Conservation (phyloP, 2,797 vertebrate genomes). For the Centropyge bicolor region DNA sequence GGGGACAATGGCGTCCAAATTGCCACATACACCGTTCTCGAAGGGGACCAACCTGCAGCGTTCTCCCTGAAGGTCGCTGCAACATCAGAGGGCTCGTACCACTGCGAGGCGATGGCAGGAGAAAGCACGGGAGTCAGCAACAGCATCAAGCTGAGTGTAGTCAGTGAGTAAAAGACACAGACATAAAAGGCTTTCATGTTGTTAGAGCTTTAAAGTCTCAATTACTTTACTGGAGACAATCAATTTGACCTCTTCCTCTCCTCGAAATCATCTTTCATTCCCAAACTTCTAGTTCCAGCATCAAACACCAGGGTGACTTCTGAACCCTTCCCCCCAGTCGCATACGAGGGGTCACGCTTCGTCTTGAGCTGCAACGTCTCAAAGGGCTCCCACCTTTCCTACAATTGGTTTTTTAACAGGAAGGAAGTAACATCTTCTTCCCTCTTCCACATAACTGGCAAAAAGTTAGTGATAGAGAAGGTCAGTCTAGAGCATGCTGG, state of each 20-base stretch:
- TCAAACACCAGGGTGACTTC: conserved; percentile 69
- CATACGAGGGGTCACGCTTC: conserved; percentile 76
- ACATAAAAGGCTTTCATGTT: background rate
- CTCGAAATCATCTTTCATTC: background rate
- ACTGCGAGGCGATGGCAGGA: conserved; percentile 65
- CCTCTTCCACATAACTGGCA: conserved; percentile 49
- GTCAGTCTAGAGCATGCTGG: conserved; percentile 74
- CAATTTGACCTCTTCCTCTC: background rate
- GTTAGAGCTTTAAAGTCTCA: background rate
- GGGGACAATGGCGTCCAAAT: conserved; percentile 30
- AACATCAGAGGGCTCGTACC: conserved; percentile 73
- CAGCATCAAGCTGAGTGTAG: conserved; percentile 73
- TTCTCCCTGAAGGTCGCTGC: conserved; percentile 64
- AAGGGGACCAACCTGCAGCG: conserved; percentile 14
- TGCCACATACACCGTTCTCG: fast-evolving
- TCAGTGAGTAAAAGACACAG: conserved; percentile 78
- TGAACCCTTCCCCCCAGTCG: conserved; percentile 73
- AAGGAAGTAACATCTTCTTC: conserved; percentile 52
- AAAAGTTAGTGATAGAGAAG: conserved; percentile 69
- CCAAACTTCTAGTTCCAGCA: conserved; percentile 70
- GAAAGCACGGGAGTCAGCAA: conserved; percentile 66
- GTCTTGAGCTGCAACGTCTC: conserved; percentile 71
- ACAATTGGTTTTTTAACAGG: conserved; percentile 82
- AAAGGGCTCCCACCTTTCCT: conserved; percentile 81
- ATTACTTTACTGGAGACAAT: background rate